Evolutionary conservation across 2,888 invertebrate species (phyloP).

Genomic region (Emmelina monodactyla): DNA sequence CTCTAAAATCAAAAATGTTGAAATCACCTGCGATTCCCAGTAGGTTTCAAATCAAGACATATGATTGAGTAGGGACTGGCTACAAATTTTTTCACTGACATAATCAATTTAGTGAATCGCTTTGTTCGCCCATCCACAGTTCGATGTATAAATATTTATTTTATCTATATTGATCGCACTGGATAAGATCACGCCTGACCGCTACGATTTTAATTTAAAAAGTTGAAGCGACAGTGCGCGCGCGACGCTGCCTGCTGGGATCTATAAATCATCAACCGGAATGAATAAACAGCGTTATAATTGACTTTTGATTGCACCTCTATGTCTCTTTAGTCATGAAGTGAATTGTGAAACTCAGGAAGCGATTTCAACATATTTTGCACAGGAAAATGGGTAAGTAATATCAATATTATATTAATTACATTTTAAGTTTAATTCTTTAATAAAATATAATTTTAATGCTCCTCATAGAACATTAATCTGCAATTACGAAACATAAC

Average conservation of each 20-base stretch:
- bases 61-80: conserved; percentile 45
- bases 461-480: too few species aligned
- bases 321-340: conserved; percentile 37
- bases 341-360: too few species aligned
- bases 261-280: conserved; percentile 58
- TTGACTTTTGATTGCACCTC: conserved; percentile 55
- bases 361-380: too few species aligned
- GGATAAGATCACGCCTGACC: conserved; percentile 59
- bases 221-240: conserved; percentile 51
- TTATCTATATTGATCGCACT: conserved; percentile 64
- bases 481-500: too few species aligned
- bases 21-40: too few species aligned
- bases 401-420: too few species aligned
- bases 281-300: conserved; percentile 60
- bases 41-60: conserved; percentile 33
- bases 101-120: conserved; percentile 61
- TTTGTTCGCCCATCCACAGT: conserved; percentile 58
- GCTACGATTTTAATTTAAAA: conserved; percentile 61
- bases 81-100: conserved; percentile 43
- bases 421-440: too few species aligned
- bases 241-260: conserved; percentile 52
- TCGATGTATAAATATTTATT: conserved; percentile 65
- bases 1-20: too few species aligned
- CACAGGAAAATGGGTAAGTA: too few species aligned
- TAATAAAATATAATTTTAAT: too few species aligned